Evolutionary conservation across 1,140 invertebrate species (phyloP).

Genomic region (Macrotrachela quadricornifera): DNA sequence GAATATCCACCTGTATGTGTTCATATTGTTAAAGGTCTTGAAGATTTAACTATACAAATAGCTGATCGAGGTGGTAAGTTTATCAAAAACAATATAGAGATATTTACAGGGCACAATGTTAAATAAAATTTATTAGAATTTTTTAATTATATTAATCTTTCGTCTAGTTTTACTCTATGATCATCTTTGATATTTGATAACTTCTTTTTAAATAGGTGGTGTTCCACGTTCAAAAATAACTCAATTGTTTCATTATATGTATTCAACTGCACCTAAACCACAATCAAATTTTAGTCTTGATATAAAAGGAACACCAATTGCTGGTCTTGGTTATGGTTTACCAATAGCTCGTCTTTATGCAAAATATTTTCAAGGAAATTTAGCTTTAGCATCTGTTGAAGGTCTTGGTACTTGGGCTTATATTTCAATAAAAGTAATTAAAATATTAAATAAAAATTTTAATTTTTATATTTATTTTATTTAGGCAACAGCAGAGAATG

Average conservation of each 20-base stretch:
- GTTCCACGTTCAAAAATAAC: conserved; percentile 64
- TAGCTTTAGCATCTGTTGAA: conserved; percentile 72
- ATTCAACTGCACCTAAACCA: conserved; percentile 6
- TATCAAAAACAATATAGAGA: too few relatives aligned
- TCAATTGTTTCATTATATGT: conserved; percentile 9
- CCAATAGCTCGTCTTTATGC: conserved; percentile 89
- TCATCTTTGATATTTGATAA: too few relatives aligned
- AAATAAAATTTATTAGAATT: too few relatives aligned
- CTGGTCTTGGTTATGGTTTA: conserved; percentile 85
- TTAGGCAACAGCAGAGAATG: too few relatives aligned
- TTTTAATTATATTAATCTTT: too few relatives aligned
- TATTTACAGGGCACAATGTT: too few relatives aligned
- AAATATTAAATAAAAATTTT: too few relatives aligned
- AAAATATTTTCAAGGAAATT: conserved; percentile 86
- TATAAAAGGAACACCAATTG: background rate
- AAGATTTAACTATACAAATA: conserved; percentile 86
- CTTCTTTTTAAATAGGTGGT: conserved; percentile 39
- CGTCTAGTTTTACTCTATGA: too few relatives aligned
- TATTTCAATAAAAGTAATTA: conserved; percentile 64
- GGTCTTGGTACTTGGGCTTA: conserved; percentile 87
- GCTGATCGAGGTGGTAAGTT: conserved; percentile 54
- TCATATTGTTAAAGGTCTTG: conserved; percentile 62
- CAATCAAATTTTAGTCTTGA: too few relatives aligned
- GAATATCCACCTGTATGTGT: conserved; percentile 60
- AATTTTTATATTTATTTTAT: too few relatives aligned